Base-by-base conservation (phyloP, 2,113 vertebrate genomes). In the Cyprinodon brontotheroides region DNA sequence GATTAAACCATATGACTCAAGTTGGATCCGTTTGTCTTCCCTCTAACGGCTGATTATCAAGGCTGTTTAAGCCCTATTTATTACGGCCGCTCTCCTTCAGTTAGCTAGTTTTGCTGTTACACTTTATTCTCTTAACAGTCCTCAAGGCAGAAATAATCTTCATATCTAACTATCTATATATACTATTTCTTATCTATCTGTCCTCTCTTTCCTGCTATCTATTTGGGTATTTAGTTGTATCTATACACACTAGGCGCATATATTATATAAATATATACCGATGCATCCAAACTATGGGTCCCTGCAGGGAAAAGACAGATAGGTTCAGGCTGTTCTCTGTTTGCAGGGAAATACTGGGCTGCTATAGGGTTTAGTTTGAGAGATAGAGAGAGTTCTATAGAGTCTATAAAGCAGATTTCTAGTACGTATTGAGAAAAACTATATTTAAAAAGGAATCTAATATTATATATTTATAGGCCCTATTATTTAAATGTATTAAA, bases 1-100 rank as follows among this genome's bases (percentile, higher is more conserved):
- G 94, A 95, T n/a, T n/a, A n/a, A n/a, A n/a, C n/a, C n/a, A 90
- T 22, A 4, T 1, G 13, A 17, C n/a, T 70, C 3, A 36, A 36
- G 40, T 37, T 8, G 20, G 22, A 22, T 38, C 13, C 47, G 50
- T 15, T 20, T 57, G 17, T 57, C n/a, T 57, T 57, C 50, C 17
- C 43, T 10, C 9, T 45, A 11, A 2, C n/a, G 50, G 17, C 17
- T 57, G 50, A 57, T 57, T 57, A 57, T 57, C 50, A 11, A 11
- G 11, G 9, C 20, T 10, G 17, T 13, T 20, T 13, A 63, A 63
- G 68, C 79, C n/a, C n/a, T n/a, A n/a, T n/a, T n/a, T n/a, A n/a
- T n/a, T n/a, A 63, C 72, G 9, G 38, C 38, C 12, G 50, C 36
- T 3, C 53, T 60, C 41, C 36, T 39, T 17, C 80, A 57, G 75